Evolutionary conservation across 2,797 vertebrate species (phyloP), one percentile per base, ranked within the genome.

Genomic region (Nasua narica): DNA sequence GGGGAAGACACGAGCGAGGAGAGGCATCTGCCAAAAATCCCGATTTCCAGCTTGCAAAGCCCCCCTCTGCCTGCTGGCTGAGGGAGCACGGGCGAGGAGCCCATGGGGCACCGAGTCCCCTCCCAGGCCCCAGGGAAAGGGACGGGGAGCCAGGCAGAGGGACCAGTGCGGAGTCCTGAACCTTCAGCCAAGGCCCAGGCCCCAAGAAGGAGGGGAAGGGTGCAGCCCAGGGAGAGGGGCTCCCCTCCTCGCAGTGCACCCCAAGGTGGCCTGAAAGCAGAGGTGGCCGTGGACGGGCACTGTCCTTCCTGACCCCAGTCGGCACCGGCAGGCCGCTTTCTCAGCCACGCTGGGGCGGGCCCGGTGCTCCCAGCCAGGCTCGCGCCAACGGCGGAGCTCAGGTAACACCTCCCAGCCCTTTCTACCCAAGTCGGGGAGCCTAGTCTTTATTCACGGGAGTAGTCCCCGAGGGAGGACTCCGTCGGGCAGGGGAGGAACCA

Each of bases 281-380:
- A 79, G 77, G 62, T 29, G 46, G 23, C 10, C 14, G 0, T 21
- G 62, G 62, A 69, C 3, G 35, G 15, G 5, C 8, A 0, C 62
- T 13, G n/a, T 19, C 48, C 23, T 37, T 35, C 25, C 21, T 54
- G 50, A 35, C 4, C 62, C 50, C 14, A 7, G 29, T 29, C 7
- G 25, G 37, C 89, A 29, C 37, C 5, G 1, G 40, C 67, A 2
- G 10, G 21, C 72, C 16, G n/a, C 27, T n/a, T 23, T 23, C 46
- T 21, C 18, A 10, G 87, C 14, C 0, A 0, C 27, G n/a, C 18
- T 58, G 82, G 21, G 15, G n/a, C 16, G 32, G 37, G 46, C 18
- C 0, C 19, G 27, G 48, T 54, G 60, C 35, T 60, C 4, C 0
- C 32, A 3, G 6, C 1, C 5, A 52, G 35, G 3, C 10, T 35